Evolutionary conservation across 2,113 vertebrate genomes (phyloP).

Genomic region (Nycticryphes semicollaris): DNA sequence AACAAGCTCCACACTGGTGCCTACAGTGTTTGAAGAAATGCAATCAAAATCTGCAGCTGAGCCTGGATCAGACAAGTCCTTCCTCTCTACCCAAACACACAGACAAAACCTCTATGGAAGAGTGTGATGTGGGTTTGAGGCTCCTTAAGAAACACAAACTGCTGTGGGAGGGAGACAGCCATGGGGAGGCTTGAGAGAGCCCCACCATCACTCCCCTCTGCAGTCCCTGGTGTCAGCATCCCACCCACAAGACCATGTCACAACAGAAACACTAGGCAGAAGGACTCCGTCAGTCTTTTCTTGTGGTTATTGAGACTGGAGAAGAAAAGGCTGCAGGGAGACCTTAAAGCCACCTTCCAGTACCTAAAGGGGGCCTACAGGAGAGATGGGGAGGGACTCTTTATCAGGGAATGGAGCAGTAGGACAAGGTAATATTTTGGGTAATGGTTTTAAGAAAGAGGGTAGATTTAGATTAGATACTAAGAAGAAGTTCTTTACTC

Average conservation of each 20-base stretch:
- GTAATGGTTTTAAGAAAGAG: too few species aligned
- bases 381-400: neutral
- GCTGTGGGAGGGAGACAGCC: rapidly evolving
- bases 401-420: too few species aligned
- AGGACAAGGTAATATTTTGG: too few species aligned
- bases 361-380: neutral
- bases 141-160: neutral
- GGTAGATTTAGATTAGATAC: too few species aligned
- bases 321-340: neutral
- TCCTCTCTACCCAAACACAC: neutral
- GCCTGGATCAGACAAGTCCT: neutral
- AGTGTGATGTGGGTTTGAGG: neutral
- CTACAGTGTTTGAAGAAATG: neutral
- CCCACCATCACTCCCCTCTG: neutral
- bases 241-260: too few species aligned
- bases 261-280: neutral
- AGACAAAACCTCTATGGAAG: neutral
- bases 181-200: neutral
- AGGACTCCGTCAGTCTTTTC: neutral
- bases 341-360: neutral
- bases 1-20: neutral
- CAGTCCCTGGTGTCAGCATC: neutral
- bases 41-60: neutral
- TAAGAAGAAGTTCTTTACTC: too few species aligned
- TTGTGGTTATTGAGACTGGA: neutral